Percentiles rank a stretch among this genome's conserved stretches.
Evolutionary conservation across 2,113 vertebrate genomes (phyloP).

Genomic region (Albula glossodonta): DNA sequence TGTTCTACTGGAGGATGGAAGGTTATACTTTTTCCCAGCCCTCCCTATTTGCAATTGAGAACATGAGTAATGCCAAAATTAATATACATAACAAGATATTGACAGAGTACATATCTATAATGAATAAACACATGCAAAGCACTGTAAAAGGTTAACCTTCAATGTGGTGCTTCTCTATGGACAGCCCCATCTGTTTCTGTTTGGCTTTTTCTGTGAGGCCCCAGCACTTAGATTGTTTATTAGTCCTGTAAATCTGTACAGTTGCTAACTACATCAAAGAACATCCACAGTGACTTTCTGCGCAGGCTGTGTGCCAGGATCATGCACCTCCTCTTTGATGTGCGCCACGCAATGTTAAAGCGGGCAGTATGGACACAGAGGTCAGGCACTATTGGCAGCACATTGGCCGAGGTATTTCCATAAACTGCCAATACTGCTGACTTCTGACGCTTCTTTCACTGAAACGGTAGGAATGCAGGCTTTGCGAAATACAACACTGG

Average conservation of each 20-base stretch:
- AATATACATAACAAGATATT: background rate
- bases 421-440: background rate
- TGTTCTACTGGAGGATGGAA: conserved; percentile 66
- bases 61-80: background rate
- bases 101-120: background rate
- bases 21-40: conserved; percentile 66
- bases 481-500: conserved; percentile 7
- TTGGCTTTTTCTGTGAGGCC: conserved; percentile 13
- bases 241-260: conserved; percentile 36
- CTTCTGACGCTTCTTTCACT: background rate
- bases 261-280: conserved; percentile 8
- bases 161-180: background rate
- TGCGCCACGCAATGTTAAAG: conserved; percentile 32
- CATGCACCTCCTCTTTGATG: conserved; percentile 17
- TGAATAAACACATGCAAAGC: background rate
- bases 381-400: conserved; percentile 15
- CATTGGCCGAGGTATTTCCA: conserved; percentile 22
- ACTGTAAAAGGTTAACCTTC: background rate
- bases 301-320: conserved; percentile 9
- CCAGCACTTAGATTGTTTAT: conserved; percentile 35
- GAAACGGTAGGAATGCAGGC: conserved; percentile 22
- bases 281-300: conserved; percentile 14
- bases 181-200: conserved; percentile 34
- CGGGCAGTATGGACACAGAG: conserved; percentile 1
- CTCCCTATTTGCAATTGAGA: conserved; percentile 64